Base-by-base conservation (phyloP, 2,797 vertebrate genomes). In the Stomatorhinus walkeri region DNA sequence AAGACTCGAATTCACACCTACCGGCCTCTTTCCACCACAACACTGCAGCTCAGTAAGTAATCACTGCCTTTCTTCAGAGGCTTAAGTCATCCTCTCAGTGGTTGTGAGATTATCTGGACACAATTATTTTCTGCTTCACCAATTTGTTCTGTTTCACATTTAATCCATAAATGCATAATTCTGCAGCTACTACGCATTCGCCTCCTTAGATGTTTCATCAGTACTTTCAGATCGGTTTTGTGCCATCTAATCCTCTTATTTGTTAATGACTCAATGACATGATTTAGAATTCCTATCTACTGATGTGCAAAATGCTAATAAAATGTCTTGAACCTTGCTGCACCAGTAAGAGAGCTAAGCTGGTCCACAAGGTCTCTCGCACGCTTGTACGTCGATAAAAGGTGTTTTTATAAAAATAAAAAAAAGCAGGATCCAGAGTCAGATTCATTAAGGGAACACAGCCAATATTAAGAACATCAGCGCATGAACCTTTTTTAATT, bases 401-500 rank as follows among this genome's bases (percentile, higher is more conserved):
- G 9, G 10, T 64, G 3, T 5, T 32, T 14, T 32, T 40, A 2
- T 40, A 49, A 49, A 2, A 49, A 49, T 8, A 48, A 10, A 10
- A 51, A 16, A 9, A 68, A 43, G 16, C 72, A 79, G 14, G 36
- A 8, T 6, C 36, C 72, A 76, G 36, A 40, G 16, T 36, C 32
- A 81, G 16, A 81, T 8, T 46, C 76, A 72, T 72, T 36, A 72
- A 36, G 4, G 19, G 40, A 19, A n/a, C 76, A 46, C 2, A 88
- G 86, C 48, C 40, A 61, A 48, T 84, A 59, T 84, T 85, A 85
- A 28, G 43, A 88, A 88, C 56, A 64, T 88, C 43, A 84, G n/a
- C 52, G 54, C 64, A 76, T 68, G 85, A 54, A 86, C 52, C n/a
- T 87, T 48, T 72, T 87, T 79, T 54, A 87, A 91, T 91, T 91